Base-by-base conservation (phyloP, 1,140 invertebrate genomes). In the Dendrolimus kikuchii region DNA sequence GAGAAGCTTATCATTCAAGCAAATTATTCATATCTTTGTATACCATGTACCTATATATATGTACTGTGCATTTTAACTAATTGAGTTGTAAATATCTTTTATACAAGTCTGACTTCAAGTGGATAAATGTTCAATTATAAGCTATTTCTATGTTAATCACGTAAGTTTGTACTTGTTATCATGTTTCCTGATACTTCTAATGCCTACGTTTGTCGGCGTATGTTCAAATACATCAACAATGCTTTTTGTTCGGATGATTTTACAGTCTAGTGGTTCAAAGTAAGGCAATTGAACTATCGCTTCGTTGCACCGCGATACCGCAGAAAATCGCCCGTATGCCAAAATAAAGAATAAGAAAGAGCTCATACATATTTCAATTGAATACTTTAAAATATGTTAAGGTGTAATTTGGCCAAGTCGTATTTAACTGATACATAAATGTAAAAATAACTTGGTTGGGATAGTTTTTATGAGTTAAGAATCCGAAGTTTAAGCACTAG, bases 211-310 rank as follows among this genome's bases (percentile, higher is more conserved):
- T 81, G 74, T 78, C 76, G 72, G 79, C 68, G 40, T 51, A 50
- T 46, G 55, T 52, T 51, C 42, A 50, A 42, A 50, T 57, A 46
- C 38, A 39, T 39, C 40, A 54, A 74, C 74, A 77, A 78, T 75
- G 55, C 67, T 58, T 60, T 40, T 60, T 58, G 59, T 71, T 71
- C 66, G 74, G 70, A 66, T 81, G 74, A 82, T 85, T 82, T 75
- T 70, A 78, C 74, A 73, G 63, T 76, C 71, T 71, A 81, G 68
- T 81, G 74, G 66, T 46, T 66, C 59, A 47, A 46, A 69, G 71
- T 55, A 68, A 62, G 51, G 68, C 59, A 64, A 55, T 53, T 68
- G 65, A 54, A 60, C 49, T 53, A 53, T 50, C 72, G 79, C 66
- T 60, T 60, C 56, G 59, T 10, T 80, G 74, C 65, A 70, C 59